These are phyloP conservation scores for Masnerella sp. DNA, from an alignment of 2,888 invertebrate genomes.

Conservation along the genomic window DNA sequence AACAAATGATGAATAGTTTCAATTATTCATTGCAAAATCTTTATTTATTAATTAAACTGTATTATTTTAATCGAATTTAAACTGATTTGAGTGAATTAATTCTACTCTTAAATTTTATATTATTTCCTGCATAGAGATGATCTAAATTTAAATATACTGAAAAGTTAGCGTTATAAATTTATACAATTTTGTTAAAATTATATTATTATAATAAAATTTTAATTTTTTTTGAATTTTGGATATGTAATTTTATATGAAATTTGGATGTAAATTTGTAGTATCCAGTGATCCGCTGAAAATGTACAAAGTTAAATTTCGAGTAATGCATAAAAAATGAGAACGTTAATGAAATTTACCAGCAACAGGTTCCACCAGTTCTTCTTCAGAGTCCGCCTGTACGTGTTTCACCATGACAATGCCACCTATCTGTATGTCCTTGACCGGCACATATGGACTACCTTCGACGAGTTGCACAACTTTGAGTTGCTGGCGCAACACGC, in stretches of 20 bases:
- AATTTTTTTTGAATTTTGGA: no score
- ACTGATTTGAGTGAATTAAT: neutral
- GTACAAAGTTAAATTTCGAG: neutral
- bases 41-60: no score
- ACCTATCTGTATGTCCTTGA: conserved; percentile 96
- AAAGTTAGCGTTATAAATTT: no score
- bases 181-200: no score
- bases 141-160: neutral
- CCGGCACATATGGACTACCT: conserved; percentile 87
- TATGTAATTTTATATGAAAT: no score
- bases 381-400: conserved; percentile 86
- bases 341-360: conserved; percentile 79
- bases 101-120: neutral
- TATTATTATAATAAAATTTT: no score
- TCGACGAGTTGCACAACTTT: conserved; percentile 89
- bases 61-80: neutral
- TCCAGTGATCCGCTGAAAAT: no score
- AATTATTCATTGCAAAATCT: no score
- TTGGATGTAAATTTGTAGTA: no score
- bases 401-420: conserved; percentile 97
- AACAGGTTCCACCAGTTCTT: conserved; percentile 94
- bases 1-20: conserved; percentile 32
- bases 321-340: neutral
- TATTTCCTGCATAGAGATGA: neutral
- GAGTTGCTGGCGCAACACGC: conserved; percentile 94